Evolutionary conservation across 2,888 invertebrate genomes (phyloP), one percentile per base, ranked within the genome.

Genomic region (Pseudococcus viburni): DNA sequence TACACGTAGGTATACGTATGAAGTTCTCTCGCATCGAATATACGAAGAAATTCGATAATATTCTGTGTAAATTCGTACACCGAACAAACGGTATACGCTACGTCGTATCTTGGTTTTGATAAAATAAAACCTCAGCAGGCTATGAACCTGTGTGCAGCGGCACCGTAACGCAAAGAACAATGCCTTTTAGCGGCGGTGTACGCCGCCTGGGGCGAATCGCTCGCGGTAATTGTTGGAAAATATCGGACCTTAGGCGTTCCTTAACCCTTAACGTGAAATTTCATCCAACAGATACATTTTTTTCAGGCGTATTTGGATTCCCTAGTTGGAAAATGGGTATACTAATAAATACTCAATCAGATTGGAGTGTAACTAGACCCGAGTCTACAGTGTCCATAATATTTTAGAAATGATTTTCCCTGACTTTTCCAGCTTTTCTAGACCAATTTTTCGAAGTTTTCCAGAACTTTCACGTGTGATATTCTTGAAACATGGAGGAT

Each of bases 51-150:
- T 64, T 22, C 64, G 64, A 64, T 64, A 64, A 64, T 64, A 19
- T 64, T 64, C 64, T 64, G 64, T 64, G 64, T 64, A 64, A 64
- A 64, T 64, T 64, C 64, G 64, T 64, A 64, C 19, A 33, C 26
- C 26, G 3, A 33, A 33, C 19, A 11, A 64, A 64, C 64, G 64
- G 64, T 64, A 59, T 59, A 64, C 64, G 64, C 22, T 17, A 15
- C 51, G 46, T 12, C 17, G 51, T 15, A 64, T 64, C 84, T 33
- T 33, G 26, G 51, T 46, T 26, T 46, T 15, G 51, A 4, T 51
- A 51, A 84, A 84, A 84, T 46, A 84, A 84, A 84, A 84, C 84
- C 84, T 84, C 84, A 84, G 84, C 84, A 84, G 84, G 84, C 84
- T 84, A 84, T 84, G 84, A 84, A 84, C 84, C 84, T 84, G 84